These are phyloP conservation scores for Adineta ricciae DNA, from an alignment of 2,888 invertebrate genomes.

Conservation along the genomic window DNA sequence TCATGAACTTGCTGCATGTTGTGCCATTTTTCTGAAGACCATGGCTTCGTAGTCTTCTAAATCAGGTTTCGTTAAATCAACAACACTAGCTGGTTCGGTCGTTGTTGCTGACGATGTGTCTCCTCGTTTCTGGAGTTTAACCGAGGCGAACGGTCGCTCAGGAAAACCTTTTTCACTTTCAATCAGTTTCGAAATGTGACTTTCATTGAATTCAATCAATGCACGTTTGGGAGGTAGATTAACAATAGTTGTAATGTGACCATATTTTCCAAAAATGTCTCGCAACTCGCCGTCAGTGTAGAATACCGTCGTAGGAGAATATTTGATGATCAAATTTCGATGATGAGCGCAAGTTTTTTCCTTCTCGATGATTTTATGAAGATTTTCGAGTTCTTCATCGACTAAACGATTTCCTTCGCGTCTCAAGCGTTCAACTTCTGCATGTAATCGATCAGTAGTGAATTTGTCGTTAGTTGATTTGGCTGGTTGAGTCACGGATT, in stretches of 20 bases:
- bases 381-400: background rate
- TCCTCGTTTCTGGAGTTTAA: background rate
- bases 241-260: background rate
- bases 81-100: background rate
- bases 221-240: background rate
- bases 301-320: background rate
- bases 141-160: background rate
- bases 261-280: background rate
- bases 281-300: background rate
- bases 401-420: slow-evolving; percentile 9
- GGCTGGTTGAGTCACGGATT: background rate
- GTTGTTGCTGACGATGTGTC: background rate
- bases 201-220: background rate
- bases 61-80: background rate
- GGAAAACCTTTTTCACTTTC: background rate
- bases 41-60: slow-evolving; percentile 1
- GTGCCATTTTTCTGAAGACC: background rate
- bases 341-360: background rate
- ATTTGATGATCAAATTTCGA: background rate
- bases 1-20: background rate
- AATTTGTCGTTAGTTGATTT: background rate
- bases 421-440: background rate
- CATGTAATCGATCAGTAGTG: background rate
- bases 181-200: background rate
- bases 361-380: background rate